Conservation (phyloP, 2,113 vertebrate genomes). For the Platysternon megacephalum region DNA sequence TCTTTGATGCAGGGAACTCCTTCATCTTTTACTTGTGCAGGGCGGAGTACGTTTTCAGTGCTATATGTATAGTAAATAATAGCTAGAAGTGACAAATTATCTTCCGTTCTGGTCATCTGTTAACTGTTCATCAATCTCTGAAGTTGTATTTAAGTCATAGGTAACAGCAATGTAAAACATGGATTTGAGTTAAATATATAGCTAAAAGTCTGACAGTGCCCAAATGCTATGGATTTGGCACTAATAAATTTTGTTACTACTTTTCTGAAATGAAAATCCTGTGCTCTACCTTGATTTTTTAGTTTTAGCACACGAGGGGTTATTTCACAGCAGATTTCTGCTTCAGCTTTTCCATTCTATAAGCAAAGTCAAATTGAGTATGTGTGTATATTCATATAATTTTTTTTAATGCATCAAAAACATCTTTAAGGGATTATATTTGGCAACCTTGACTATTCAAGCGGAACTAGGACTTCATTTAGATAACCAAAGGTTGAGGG, state of each 20-base stretch:
- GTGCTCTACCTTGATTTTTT: background rate
- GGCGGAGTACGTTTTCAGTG: background rate
- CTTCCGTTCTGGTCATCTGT: background rate
- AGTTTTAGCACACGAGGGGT: background rate
- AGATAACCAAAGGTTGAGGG: background rate
- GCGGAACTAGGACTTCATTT: background rate
- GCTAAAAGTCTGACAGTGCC: fast-evolving
- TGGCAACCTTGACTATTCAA: background rate
- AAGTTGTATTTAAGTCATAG: background rate
- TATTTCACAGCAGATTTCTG: background rate
- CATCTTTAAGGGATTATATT: background rate
- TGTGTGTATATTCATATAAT: background rate
- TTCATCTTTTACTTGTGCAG: background rate
- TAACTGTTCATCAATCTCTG: background rate
- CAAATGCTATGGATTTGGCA: background rate
- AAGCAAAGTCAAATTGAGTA: background rate
- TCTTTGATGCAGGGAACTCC: background rate
- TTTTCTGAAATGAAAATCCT: background rate
- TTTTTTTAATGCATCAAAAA: background rate
- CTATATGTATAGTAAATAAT: background rate
- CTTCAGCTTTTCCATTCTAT: background rate
- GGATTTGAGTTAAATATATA: background rate
- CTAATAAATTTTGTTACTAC: background rate
- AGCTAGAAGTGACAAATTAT: background rate
- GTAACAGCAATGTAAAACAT: background rate